Evolutionary conservation across 2,797 vertebrate species (phyloP).

Genomic region (Helarctos malayanus): DNA sequence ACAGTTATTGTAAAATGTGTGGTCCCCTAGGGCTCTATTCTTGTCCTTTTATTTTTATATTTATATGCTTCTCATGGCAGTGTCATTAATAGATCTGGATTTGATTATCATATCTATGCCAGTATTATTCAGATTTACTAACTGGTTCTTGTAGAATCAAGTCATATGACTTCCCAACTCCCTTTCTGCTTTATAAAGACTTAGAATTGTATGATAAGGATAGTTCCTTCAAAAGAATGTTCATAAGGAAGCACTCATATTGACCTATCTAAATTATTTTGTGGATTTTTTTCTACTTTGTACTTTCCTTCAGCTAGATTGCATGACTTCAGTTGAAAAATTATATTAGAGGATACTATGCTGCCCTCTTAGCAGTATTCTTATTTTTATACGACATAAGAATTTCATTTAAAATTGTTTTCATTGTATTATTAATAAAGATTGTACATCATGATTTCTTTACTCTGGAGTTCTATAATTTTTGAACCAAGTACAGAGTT

Average conservation of each 20-base stretch:
- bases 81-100: conserved; percentile 70
- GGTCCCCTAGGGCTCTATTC: conserved; percentile 70
- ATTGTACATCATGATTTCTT: conserved; percentile 52
- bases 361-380: neutral
- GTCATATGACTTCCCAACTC: conserved; percentile 58
- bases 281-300: neutral
- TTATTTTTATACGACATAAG: conserved; percentile 39
- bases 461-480: conserved; percentile 68
- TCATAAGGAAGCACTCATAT: conserved; percentile 7
- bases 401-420: conserved; percentile 37
- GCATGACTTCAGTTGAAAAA: neutral
- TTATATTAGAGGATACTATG: neutral
- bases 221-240: conserved; percentile 47
- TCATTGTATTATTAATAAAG: conserved; percentile 49
- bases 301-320: neutral
- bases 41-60: conserved; percentile 80
- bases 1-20: conserved; percentile 74
- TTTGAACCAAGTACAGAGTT: conserved; percentile 74
- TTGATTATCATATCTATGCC: conserved; percentile 73
- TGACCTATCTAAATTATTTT: neutral
- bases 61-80: conserved; percentile 64
- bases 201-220: conserved; percentile 60
- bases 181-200: conserved; percentile 58
- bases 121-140: conserved; percentile 68
- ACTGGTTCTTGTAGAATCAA: conserved; percentile 72